Evolutionary conservation across 2,888 invertebrate genomes (phyloP), one percentile per base, ranked within the genome.

Genomic region (Drosophila glabriapex): DNA sequence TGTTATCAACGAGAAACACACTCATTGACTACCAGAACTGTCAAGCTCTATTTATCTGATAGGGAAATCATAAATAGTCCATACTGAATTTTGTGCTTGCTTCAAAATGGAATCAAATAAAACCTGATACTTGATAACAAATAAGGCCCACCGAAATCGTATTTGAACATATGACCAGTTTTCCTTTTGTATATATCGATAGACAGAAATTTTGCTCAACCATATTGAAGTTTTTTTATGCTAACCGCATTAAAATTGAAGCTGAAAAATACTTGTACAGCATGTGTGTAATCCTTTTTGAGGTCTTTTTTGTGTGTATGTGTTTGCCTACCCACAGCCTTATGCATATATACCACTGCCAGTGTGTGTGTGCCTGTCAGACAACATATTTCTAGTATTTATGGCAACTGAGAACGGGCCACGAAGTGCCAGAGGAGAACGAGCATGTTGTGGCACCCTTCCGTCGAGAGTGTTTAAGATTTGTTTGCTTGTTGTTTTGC

Each of bases 381-480:
- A 52, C 60, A 78, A 73, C 78, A 79, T 80, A 82, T 78, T 82
- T 76, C 46, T 73, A 50, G 52, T 59, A 81, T 78, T 79, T 82
- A 79, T 78, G 82, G 33, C 59, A 77, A 28, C 29, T 64, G 77
- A 60, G 29, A 46, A 39, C 41, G 50, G 22, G 9, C 19, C n/a
- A 31, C n/a, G n/a, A 10, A 16, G 22, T 39, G 12, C 9, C 16
- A 46, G 22, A 4, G 6, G 14, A 35, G 28, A 22, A 43, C 22
- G 33, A 39, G 33, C 28, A 31, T 31, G 37, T 4, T 33, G n/a
- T 41, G 41, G 63, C 49, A 59, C 63, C 55, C 22, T 22, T 19
- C 16, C 58, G 56, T 56, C 55, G 33, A 52, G 58, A 54, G 56
- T 78, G 83, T 80, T 78, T 69, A 61, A 73, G 78, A 66, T 68